phyloP scores from a whole-genome alignment of 2,888 invertebrate genomes.

The Drosophila dives region DNA sequence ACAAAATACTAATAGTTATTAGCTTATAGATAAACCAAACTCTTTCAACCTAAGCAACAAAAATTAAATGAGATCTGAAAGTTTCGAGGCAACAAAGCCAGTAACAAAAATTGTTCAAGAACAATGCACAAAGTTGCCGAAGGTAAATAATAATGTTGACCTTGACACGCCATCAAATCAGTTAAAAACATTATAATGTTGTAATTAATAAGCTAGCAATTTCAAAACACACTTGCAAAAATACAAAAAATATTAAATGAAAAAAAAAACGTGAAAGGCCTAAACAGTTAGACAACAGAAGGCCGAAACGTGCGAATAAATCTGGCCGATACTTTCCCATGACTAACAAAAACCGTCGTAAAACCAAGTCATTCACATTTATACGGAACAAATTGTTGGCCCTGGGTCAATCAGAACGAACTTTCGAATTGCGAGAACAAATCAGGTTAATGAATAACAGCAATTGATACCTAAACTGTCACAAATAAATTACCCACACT shows the following conservation, averaged over 20 bases:
- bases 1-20: neutral
- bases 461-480: conserved; percentile 2
- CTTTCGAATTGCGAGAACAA: conserved; percentile 74
- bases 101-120: conserved; percentile 46
- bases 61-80: conserved; percentile 5
- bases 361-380: conserved; percentile 19
- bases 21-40: neutral
- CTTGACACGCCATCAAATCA: conserved; percentile 66
- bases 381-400: conserved; percentile 35
- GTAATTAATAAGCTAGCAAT: conserved; percentile 47
- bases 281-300: conserved; percentile 31
- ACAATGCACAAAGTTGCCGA: conserved; percentile 42
- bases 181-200: conserved; percentile 50
- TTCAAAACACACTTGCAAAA: conserved; percentile 32
- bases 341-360: conserved; percentile 32
- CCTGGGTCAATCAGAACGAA: conserved; percentile 64
- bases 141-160: conserved; percentile 36
- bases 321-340: conserved; percentile 51
- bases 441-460: conserved; percentile 35
- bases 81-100: conserved; percentile 27
- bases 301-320: conserved; percentile 27
- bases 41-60: neutral
- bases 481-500: neutral
- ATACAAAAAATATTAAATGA: neutral
- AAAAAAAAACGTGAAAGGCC: conserved; percentile 41